Conservation (phyloP, 2,888 invertebrate species). For the Rhamphomyia laevipes region DNA sequence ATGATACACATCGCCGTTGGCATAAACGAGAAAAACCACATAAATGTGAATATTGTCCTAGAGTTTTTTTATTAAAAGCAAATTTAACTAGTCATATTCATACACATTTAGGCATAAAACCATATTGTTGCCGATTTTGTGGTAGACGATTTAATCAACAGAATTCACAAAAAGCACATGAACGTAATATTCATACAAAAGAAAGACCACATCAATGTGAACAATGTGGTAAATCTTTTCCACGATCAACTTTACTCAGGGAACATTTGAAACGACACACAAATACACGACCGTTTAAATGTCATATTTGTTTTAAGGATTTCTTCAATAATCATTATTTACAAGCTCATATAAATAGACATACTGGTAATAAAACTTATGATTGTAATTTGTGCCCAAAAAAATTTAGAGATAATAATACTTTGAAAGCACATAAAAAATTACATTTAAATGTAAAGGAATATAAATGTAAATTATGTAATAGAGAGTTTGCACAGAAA, state of each 20-base stretch:
- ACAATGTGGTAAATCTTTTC: slow-evolving; percentile 3
- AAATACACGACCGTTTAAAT: not conserved
- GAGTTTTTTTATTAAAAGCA: slow-evolving; percentile 47
- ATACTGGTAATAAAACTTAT: not conserved
- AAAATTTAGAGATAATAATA: not conserved
- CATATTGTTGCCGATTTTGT: slow-evolving; percentile 33
- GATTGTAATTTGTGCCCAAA: slow-evolving; percentile 3
- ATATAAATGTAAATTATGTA: not conserved
- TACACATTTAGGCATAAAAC: slow-evolving; percentile 40
- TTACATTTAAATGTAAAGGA: not conserved
- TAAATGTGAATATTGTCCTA: slow-evolving; percentile 43
- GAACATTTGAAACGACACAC: not conserved
- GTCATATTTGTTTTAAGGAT: not conserved
- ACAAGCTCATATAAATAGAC: not conserved
- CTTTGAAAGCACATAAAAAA: not conserved
- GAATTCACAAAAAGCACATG: not conserved
- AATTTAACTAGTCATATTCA: slow-evolving; percentile 45
- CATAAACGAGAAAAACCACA: slow-evolving; percentile 48
- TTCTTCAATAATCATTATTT: not conserved
- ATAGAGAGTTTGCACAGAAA: not conserved
- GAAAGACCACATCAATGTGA: slow-evolving; percentile 4
- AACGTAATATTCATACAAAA: not conserved
- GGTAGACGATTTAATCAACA: slow-evolving; percentile 45
- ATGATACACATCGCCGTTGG: slow-evolving; percentile 42
- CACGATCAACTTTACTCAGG: not conserved